Evolutionary conservation across 2,113 vertebrate genomes (phyloP).

Genomic region (Vicugna pacos): DNA sequence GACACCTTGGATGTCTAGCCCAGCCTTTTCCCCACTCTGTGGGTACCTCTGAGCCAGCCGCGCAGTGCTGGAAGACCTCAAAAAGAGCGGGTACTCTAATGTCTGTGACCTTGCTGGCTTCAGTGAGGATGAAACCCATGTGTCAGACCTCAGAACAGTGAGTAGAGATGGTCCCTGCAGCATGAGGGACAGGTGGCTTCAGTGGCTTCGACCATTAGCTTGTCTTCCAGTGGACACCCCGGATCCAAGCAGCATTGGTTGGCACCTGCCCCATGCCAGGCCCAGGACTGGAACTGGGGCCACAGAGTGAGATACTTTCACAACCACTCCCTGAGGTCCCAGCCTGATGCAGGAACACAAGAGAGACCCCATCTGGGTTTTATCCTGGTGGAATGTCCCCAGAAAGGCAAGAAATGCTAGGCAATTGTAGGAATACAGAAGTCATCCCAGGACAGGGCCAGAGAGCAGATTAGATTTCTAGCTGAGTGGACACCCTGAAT

Average conservation of each 20-base stretch:
- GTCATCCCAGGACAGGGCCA: background rate
- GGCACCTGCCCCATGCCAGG: background rate
- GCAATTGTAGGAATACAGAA: background rate
- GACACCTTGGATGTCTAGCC: background rate
- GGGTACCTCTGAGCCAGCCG: background rate
- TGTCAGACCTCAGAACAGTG: background rate
- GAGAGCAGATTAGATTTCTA: background rate
- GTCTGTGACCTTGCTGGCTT: background rate
- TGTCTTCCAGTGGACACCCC: background rate
- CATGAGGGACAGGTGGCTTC: background rate
- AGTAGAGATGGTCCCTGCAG: background rate
- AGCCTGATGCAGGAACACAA: background rate
- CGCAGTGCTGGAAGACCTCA: background rate
- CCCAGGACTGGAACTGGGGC: background rate
- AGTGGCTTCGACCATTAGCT: background rate
- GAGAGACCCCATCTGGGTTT: background rate
- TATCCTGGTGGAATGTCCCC: background rate
- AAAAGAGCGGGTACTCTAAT: background rate
- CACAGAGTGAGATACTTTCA: background rate
- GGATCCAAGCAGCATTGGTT: background rate
- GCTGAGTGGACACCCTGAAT: background rate
- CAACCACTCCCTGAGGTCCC: background rate
- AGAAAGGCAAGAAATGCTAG: background rate
- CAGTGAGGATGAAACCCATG: background rate
- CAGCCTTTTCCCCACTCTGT: background rate